Conservation (phyloP, 2,113 vertebrate genomes). For the Cathartes aura region DNA sequence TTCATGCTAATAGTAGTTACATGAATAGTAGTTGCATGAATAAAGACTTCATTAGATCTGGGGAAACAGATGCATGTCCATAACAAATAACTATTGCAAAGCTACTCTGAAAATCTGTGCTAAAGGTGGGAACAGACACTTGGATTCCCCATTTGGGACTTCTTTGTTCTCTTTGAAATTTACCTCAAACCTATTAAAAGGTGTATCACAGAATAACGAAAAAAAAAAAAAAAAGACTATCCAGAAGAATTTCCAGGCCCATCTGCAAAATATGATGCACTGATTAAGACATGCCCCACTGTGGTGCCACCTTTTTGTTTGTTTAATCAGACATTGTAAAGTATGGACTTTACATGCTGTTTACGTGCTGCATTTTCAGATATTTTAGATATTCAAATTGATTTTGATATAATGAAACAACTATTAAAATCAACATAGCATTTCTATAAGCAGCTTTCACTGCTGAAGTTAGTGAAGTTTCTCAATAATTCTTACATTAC, state of each 20-base stretch:
- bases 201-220: not conserved
- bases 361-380: not conserved
- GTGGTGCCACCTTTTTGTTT: not conserved
- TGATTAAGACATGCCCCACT: not conserved
- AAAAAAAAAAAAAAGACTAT: not conserved
- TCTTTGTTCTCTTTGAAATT: not conserved
- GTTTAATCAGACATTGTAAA: not conserved
- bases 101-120: not conserved
- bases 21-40: not conserved
- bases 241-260: not conserved
- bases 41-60: not conserved
- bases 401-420: not conserved
- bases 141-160: accelerated
- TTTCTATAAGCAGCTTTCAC: not conserved
- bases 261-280: not conserved
- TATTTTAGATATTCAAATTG: not conserved
- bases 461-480: not conserved
- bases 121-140: not conserved
- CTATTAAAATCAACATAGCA: not conserved
- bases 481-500: not conserved
- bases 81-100: not conserved
- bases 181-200: not conserved
- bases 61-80: not conserved
- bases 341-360: not conserved
- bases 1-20: not conserved